A percentile compares a stretch with the other conserved stretches of the same genome.
These are phyloP conservation scores for Anticlea derivata DNA, from an alignment of 2,888 invertebrate species.

Conservation along the genomic window DNA sequence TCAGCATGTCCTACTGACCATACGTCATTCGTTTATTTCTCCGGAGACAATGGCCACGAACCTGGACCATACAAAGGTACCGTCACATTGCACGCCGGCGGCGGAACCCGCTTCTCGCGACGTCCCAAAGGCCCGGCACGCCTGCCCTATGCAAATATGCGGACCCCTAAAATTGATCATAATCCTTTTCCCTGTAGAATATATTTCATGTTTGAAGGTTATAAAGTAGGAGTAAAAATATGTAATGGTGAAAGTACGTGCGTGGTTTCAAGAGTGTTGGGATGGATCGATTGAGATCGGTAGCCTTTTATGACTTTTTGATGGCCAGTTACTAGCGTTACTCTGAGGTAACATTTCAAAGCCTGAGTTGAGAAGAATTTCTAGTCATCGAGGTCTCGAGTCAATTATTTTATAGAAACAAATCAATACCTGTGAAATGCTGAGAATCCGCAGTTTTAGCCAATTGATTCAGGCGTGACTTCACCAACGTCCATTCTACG, in stretches of 20 bases:
- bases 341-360: background rate
- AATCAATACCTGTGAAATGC: no score
- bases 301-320: conserved; percentile 12
- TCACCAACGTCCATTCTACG: no score
- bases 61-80: conserved; percentile 54
- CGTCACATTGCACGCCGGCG: conserved; percentile 58
- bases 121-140: conserved; percentile 55
- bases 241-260: conserved; percentile 37
- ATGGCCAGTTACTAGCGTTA: background rate
- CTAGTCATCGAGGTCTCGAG: no score
- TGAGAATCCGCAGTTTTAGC: no score
- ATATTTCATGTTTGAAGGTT: conserved; percentile 42
- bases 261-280: conserved; percentile 25
- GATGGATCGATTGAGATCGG: conserved; percentile 11
- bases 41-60: conserved; percentile 44
- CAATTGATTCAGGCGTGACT: no score
- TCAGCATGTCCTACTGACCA: conserved; percentile 28
- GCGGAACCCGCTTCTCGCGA: conserved; percentile 48
- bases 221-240: conserved; percentile 41
- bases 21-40: conserved; percentile 35
- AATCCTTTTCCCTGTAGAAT: conserved; percentile 46
- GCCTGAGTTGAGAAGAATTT: background rate
- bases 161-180: conserved; percentile 63
- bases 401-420: no score
- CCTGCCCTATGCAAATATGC: conserved; percentile 76